phyloP scores from a whole-genome alignment of 2,113 vertebrate species.

The Gopherus evgoodei region DNA sequence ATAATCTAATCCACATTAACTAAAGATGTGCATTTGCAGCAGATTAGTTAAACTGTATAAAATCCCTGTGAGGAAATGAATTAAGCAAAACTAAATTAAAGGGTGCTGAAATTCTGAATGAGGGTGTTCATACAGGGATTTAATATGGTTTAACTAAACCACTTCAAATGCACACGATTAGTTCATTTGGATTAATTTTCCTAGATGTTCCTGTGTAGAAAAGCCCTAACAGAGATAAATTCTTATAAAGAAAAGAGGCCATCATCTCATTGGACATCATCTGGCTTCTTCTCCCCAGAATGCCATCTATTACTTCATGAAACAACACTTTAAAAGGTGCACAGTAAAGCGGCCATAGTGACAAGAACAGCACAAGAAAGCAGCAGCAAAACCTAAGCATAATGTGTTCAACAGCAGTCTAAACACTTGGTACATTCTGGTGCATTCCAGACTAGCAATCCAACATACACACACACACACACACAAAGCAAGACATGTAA shows the following conservation, averaged over 20 bases:
- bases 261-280: background rate
- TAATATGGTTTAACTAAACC: background rate
- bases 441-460: too few relatives aligned
- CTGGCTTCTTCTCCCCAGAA: background rate
- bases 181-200: background rate
- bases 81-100: background rate
- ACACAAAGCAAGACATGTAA: too few relatives aligned
- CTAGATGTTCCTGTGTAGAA: background rate
- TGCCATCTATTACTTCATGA: background rate
- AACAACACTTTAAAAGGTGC: background rate
- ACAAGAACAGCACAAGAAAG: background rate
- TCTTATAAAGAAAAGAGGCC: background rate
- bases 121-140: background rate
- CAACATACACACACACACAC: too few relatives aligned
- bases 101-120: background rate
- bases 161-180: background rate
- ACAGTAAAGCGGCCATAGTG: background rate
- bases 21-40: background rate
- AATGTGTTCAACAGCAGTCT: background rate
- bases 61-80: background rate
- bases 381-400: background rate
- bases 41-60: background rate
- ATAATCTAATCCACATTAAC: background rate
- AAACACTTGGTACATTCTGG: background rate
- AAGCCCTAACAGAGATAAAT: background rate